A percentile compares a stretch with the other conserved stretches of the same genome.
Conservation (phyloP, 2,113 vertebrate species). For the Candoia aspera region DNA sequence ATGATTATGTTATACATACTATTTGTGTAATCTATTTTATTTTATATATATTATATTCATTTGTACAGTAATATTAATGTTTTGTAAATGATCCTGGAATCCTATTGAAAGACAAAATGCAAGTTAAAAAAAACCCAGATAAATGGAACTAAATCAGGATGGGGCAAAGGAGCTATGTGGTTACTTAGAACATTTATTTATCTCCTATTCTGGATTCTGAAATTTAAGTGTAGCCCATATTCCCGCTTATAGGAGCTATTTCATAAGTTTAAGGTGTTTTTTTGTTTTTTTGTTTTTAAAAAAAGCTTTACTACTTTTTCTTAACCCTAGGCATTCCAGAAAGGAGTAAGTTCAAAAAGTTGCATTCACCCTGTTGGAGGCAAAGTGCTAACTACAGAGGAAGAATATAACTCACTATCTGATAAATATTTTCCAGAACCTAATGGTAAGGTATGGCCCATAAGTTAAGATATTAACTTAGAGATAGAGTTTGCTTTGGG, state of each 20-base stretch:
- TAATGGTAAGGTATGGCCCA: conserved; percentile 75
- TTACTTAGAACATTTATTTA: background rate
- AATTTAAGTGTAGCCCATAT: background rate
- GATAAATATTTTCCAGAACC: conserved; percentile 85
- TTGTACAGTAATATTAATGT: background rate
- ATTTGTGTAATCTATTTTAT: background rate
- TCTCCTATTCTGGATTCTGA: background rate
- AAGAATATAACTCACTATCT: conserved; percentile 83
- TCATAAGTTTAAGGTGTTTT: conserved; percentile 8
- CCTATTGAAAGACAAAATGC: background rate
- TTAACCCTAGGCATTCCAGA: conserved; percentile 75
- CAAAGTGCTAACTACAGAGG: conserved; percentile 82
- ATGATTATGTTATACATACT: background rate
- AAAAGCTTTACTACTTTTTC: background rate
- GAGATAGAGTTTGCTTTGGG: background rate
- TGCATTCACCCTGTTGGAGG: conserved; percentile 85
- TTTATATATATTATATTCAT: background rate
- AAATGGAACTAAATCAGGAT: background rate
- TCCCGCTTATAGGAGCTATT: background rate
- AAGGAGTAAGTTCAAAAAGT: conserved; percentile 75
- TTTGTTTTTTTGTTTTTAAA: background rate
- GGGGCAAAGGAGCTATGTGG: background rate
- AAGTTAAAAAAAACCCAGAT: no score
- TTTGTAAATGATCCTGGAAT: background rate
- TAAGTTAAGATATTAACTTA: no score